Evolutionary conservation across 2,113 vertebrate genomes (phyloP), one percentile per base, ranked within the genome.

Genomic region (Bufo bufo): DNA sequence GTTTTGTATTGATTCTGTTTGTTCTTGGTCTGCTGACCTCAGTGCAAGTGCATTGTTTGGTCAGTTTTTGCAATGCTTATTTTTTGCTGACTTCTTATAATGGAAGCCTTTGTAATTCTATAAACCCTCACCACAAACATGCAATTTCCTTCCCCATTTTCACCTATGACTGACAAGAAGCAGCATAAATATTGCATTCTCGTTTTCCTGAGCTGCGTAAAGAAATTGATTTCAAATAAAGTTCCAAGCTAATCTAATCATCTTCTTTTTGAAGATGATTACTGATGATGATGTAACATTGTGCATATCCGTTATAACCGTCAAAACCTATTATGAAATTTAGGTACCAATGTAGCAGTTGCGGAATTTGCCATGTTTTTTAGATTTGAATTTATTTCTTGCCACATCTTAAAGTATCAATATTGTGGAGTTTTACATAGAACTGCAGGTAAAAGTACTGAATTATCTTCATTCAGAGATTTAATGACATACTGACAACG

Each of bases 11-110:
- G 82, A 84, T 84, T 71, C 4, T 84, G 82, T 84, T 84, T 54
- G 82, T 69, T 84, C 63, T 63, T 84, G 82, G 82, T 84, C 59
- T 84, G 82, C 50, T 84, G 63, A 84, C 82, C 82, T 84, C 20
- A 66, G 14, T 69, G 13, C 9, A 49, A 69, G 63, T 13, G 54
- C 65, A 69, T 84, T 83, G 81, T 63, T 83, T 84, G 82, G 82
- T 20, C 47, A 84, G 63, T 49, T 84, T 66, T 71, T 71, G 63
- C 82, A 54, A 69, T 81, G 23, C 45, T 45, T 71, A 59, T 71
- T 69, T 83, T 84, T 71, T 84, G 82, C 82, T 84, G 82, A 84
- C 82, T 84, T 69, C 66, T 66, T 84, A 69, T 49, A 71, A 69
- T 33, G 78, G 54, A 81, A 81, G 78, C 45, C 78, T 59, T 81